Evolutionary conservation across 1,140 invertebrate genomes (phyloP).

Genomic region (Neodiprion lecontei): DNA sequence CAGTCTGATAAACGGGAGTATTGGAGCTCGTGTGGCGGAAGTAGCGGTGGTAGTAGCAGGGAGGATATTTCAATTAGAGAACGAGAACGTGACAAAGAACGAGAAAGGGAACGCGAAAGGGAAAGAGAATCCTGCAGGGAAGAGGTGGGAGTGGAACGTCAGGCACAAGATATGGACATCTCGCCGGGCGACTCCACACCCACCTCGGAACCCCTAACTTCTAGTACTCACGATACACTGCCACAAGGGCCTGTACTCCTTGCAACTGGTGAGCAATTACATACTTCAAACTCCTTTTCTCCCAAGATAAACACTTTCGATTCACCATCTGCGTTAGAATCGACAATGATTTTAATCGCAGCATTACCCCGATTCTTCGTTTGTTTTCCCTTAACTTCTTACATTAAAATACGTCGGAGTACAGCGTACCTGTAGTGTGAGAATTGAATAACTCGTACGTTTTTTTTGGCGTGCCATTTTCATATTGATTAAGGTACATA

Average conservation of each 20-base stretch:
- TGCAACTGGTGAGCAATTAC: slow-evolving; percentile 61
- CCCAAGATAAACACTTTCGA: no score
- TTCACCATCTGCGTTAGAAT: neutral
- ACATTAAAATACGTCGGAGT: slow-evolving; percentile 1
- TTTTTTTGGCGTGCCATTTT: neutral
- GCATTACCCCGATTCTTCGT: neutral
- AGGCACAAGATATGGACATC: slow-evolving; percentile 82
- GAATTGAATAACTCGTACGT: neutral
- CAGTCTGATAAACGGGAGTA: slow-evolving; percentile 61
- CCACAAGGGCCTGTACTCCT: slow-evolving; percentile 66
- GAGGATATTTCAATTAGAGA: slow-evolving; percentile 47
- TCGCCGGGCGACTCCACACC: slow-evolving; percentile 84
- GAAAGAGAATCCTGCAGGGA: slow-evolving; percentile 53
- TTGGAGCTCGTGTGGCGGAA: slow-evolving; percentile 54
- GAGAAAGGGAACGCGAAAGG: slow-evolving; percentile 52
- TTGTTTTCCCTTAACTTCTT: neutral
- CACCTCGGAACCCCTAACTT: slow-evolving; percentile 70
- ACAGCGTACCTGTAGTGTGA: slow-evolving; percentile 10
- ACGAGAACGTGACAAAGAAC: slow-evolving; percentile 48
- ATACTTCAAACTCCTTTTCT: neutral
- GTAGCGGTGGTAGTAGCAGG: slow-evolving; percentile 44
- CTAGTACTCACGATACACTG: slow-evolving; percentile 53
- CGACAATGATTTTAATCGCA: neutral
- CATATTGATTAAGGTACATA: neutral
- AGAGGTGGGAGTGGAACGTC: slow-evolving; percentile 51